These are phyloP conservation scores for Ivindomyrus marchei DNA, from an alignment of 2,113 vertebrate genomes.

Conservation along the genomic window DNA sequence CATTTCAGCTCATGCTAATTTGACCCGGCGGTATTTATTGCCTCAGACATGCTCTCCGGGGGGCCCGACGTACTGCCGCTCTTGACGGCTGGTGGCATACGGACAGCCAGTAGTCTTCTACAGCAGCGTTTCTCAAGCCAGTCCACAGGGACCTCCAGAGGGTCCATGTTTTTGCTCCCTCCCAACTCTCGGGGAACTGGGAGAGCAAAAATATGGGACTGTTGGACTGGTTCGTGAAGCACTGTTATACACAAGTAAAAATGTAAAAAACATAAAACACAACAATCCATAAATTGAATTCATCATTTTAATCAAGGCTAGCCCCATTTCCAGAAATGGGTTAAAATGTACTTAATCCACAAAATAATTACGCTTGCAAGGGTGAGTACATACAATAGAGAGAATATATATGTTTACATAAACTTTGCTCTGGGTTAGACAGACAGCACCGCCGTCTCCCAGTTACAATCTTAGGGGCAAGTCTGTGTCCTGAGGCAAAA, in stretches of 20 bases:
- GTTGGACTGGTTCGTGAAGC: not conserved
- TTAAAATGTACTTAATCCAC: slow-evolving; percentile 42
- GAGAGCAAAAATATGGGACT: not conserved
- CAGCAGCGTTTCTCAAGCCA: not conserved
- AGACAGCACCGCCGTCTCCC: slow-evolving; percentile 39
- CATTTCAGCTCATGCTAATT: not conserved
- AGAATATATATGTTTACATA: slow-evolving; percentile 45
- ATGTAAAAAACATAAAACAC: slow-evolving; percentile 53
- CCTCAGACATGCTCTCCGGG: slow-evolving; percentile 42
- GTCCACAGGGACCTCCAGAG: not conserved
- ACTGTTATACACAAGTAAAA: slow-evolving; percentile 29
- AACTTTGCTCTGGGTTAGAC: slow-evolving; percentile 36
- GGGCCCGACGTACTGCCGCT: not conserved
- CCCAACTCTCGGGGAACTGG: not conserved
- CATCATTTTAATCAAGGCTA: slow-evolving; percentile 51
- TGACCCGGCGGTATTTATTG: slow-evolving; percentile 43
- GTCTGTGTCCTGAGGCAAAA: slow-evolving; percentile 33
- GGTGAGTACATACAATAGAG: slow-evolving; percentile 38
- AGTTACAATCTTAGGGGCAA: slow-evolving; percentile 40
- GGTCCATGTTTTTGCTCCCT: not conserved
- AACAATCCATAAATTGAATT: slow-evolving; percentile 51
- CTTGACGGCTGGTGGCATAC: not conserved
- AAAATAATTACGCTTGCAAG: slow-evolving; percentile 33
- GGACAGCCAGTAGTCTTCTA: slow-evolving; percentile 28
- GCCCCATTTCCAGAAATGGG: slow-evolving; percentile 59